phyloP scores from a whole-genome alignment of 2,113 vertebrate genomes.

The Percopsis transmontana region DNA sequence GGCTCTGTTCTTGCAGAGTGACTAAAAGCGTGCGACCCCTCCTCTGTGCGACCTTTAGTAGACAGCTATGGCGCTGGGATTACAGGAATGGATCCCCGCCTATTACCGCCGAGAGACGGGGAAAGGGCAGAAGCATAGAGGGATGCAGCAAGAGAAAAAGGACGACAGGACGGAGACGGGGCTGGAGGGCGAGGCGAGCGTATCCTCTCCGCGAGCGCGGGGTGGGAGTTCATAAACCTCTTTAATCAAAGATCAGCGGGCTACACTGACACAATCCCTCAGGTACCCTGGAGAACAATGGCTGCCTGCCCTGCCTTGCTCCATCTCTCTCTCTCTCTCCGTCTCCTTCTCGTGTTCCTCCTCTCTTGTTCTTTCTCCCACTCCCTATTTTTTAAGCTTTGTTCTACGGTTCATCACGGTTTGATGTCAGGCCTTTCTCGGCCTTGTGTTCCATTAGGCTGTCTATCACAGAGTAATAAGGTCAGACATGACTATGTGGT shows the following conservation, averaged over 20 bases:
- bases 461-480: constrained; percentile 55
- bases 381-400: not conserved
- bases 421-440: constrained; percentile 53
- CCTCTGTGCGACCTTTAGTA: constrained; percentile 50
- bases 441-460: constrained; percentile 53
- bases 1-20: constrained; percentile 34
- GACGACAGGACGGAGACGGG: not conserved
- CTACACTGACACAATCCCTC: constrained; percentile 51
- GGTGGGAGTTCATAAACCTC: constrained; percentile 64
- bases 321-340: not conserved
- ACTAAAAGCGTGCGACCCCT: constrained; percentile 39
- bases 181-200: constrained; percentile 35
- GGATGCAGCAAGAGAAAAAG: constrained; percentile 1
- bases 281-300: constrained; percentile 46
- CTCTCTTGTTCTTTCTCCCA: not conserved
- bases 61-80: constrained; percentile 54
- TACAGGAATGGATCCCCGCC: constrained; percentile 44
- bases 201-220: constrained; percentile 54
- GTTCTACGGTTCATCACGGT: constrained; percentile 15
- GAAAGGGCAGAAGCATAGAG: constrained; percentile 44
- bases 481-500: constrained; percentile 25
- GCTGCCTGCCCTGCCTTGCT: not conserved
- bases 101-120: constrained; percentile 26
- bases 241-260: constrained; percentile 75
- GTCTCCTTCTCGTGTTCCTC: not conserved